phyloP scores from a whole-genome alignment of 2,113 vertebrate species.

The Prochilodus magdalenae region DNA sequence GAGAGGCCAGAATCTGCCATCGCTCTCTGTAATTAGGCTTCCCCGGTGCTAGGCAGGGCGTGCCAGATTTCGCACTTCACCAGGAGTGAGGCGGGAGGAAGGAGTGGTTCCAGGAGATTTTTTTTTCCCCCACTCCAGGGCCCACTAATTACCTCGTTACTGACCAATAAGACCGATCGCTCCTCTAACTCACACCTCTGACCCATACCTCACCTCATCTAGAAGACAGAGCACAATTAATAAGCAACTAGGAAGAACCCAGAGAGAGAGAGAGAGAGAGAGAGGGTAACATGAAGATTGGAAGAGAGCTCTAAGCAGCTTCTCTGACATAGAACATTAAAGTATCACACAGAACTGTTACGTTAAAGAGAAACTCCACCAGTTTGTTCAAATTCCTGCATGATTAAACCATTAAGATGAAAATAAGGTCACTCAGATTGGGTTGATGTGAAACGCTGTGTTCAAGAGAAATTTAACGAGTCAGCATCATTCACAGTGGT shows the following conservation, averaged over 20 bases:
- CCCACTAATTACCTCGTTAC: constrained; percentile 81
- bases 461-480: too few relatives aligned
- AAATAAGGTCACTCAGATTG: too few relatives aligned
- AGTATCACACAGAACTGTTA: not conserved
- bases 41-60: constrained; percentile 70
- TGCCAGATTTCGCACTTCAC: constrained; percentile 77
- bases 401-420: too few relatives aligned
- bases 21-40: constrained; percentile 79
- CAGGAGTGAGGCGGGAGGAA: constrained; percentile 55
- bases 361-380: not conserved
- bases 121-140: constrained; percentile 64
- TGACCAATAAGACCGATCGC: constrained; percentile 73
- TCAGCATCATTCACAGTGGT: too few relatives aligned
- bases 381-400: too few relatives aligned
- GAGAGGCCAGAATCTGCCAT: constrained; percentile 77
- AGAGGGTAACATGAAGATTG: too few relatives aligned
- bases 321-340: constrained; percentile 2
- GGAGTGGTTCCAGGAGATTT: constrained; percentile 54
- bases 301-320: constrained; percentile 21
- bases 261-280: not conserved
- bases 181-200: constrained; percentile 72
- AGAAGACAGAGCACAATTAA: constrained; percentile 65
- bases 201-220: constrained; percentile 69
- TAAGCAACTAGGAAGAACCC: constrained; percentile 34
- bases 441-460: too few relatives aligned